Conservation (phyloP, 2,797 vertebrate species). For the Hemibagrus guttatus region DNA sequence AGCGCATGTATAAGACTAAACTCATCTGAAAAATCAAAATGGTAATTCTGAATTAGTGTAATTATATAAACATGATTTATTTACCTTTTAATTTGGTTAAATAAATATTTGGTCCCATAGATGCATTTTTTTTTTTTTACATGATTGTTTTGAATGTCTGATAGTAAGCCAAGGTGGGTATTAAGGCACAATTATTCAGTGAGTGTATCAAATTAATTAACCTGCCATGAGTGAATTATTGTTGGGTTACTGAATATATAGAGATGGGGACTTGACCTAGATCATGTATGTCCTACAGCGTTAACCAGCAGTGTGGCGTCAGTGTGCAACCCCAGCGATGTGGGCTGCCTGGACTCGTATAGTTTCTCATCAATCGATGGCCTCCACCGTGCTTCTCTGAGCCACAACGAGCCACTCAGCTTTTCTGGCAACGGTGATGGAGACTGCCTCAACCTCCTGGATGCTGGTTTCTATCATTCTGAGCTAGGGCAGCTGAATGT, state of each 20-base stretch:
- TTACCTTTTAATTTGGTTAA: not conserved
- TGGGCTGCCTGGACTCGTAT: slow-evolving; percentile 79
- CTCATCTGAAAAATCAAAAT: not conserved
- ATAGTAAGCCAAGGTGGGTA: not conserved
- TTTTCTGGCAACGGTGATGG: slow-evolving; percentile 79
- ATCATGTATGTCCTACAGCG: slow-evolving; percentile 62
- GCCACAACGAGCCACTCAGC: slow-evolving; percentile 79
- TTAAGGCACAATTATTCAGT: not conserved
- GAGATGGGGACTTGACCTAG: not conserved
- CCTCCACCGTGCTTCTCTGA: slow-evolving; percentile 77
- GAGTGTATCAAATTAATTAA: not conserved
- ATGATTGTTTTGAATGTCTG: not conserved
- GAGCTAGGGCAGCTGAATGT: slow-evolving; percentile 77
- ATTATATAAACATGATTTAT: not conserved
- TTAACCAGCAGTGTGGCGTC: slow-evolving; percentile 81
- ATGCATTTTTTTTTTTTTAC: too few species aligned
- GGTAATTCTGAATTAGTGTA: not conserved
- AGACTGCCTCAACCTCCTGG: slow-evolving; percentile 87
- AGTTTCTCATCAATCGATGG: slow-evolving; percentile 78
- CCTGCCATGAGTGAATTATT: not conserved
- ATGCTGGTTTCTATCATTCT: slow-evolving; percentile 86
- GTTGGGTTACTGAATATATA: not conserved
- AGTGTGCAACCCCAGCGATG: slow-evolving; percentile 76
- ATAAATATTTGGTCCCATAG: too few species aligned
- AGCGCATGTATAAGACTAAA: not conserved